These are phyloP conservation scores for Harpalus rubripes DNA, from an alignment of 2,888 invertebrate species.

Conservation along the genomic window DNA sequence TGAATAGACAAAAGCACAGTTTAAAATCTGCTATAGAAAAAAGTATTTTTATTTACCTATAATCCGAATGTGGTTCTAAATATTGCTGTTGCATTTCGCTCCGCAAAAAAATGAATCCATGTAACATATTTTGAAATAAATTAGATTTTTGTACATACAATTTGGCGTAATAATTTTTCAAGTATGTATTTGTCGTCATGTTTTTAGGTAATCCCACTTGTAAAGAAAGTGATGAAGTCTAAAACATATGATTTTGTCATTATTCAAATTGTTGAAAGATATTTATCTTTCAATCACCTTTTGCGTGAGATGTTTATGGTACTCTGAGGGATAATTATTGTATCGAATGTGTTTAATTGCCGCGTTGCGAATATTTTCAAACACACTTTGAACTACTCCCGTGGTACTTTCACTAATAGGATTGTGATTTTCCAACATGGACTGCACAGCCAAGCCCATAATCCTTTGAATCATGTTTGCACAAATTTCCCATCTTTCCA, in stretches of 20 bases:
- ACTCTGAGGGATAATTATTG: slow-evolving; percentile 70
- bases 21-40: not conserved
- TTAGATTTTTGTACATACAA: slow-evolving; percentile 78
- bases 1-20: no score
- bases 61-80: slow-evolving; percentile 74
- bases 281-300: slow-evolving; percentile 76
- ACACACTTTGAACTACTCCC: slow-evolving; percentile 71
- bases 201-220: slow-evolving; percentile 77
- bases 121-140: slow-evolving; percentile 79
- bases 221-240: slow-evolving; percentile 77
- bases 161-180: slow-evolving; percentile 76
- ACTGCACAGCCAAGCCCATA: slow-evolving; percentile 78
- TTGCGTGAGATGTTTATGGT: slow-evolving; percentile 73
- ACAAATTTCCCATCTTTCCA: slow-evolving; percentile 79
- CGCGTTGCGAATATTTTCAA: slow-evolving; percentile 71
- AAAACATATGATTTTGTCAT: slow-evolving; percentile 68
- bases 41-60: slow-evolving; percentile 70
- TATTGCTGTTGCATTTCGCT: slow-evolving; percentile 76
- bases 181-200: slow-evolving; percentile 73
- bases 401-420: slow-evolving; percentile 71
- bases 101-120: slow-evolving; percentile 77
- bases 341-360: slow-evolving; percentile 71
- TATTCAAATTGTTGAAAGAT: slow-evolving; percentile 38
- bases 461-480: slow-evolving; percentile 76
- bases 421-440: slow-evolving; percentile 75